A percentile compares a stretch with the other conserved stretches of the same genome.
Evolutionary conservation across 1,140 invertebrate genomes (phyloP).

Genomic region (Drosophila sucinea): DNA sequence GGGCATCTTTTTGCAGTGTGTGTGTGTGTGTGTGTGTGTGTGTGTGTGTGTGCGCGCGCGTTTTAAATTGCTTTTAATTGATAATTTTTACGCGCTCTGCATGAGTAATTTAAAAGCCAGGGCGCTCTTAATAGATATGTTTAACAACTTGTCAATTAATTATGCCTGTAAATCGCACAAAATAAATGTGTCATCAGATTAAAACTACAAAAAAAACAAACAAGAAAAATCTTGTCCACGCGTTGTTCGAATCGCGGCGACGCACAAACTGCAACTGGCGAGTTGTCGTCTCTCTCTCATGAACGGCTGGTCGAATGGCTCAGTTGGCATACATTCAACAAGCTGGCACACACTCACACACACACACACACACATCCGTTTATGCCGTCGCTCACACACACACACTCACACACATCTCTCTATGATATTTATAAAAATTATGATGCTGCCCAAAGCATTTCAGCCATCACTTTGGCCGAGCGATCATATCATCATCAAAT

Average conservation of each 20-base stretch:
- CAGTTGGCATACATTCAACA: constrained; percentile 68
- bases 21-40: constrained; percentile 40
- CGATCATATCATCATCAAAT: neutral
- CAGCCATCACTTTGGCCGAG: constrained; percentile 16
- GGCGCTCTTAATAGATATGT: constrained; percentile 55
- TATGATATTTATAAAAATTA: constrained; percentile 67
- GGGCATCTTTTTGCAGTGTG: constrained; percentile 54
- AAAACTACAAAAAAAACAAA: constrained; percentile 12
- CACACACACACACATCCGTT: constrained; percentile 20
- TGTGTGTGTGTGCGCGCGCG: constrained; percentile 5
- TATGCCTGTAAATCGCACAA: constrained; percentile 35
- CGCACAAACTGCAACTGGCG: constrained; percentile 73
- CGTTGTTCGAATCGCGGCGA: constrained; percentile 55
- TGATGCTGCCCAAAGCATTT: constrained; percentile 54
- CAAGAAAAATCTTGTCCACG: constrained; percentile 27
- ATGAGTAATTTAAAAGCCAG: constrained; percentile 33
- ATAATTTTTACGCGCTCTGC: constrained; percentile 52
- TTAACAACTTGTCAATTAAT: constrained; percentile 76
- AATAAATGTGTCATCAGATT: constrained; percentile 15
- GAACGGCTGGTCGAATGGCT: constrained; percentile 17
- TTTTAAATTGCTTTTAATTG: constrained; percentile 74
- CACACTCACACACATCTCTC: neutral
- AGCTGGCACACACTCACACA: constrained; percentile 16
- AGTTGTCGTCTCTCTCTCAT: constrained; percentile 55
- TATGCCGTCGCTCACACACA: constrained; percentile 13